phyloP scores from a whole-genome alignment of 2,888 invertebrate genomes.

The Xestobium rufovillosum region DNA sequence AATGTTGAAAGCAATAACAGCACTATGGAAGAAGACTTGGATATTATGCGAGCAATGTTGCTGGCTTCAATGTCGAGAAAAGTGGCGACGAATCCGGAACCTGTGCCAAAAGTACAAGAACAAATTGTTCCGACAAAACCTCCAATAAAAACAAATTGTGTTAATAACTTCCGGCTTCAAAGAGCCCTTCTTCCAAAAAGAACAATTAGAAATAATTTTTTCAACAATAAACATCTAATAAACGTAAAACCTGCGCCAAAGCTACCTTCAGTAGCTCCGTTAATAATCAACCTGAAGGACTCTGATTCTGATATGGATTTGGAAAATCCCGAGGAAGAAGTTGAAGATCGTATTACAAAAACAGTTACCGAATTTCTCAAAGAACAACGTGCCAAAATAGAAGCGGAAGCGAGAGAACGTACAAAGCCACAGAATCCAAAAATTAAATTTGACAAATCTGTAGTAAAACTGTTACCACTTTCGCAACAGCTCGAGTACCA shows the following conservation, averaged over 20 bases:
- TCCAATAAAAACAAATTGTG: conserved; percentile 2
- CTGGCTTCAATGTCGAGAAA: conserved; percentile 54
- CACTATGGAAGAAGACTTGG: conserved; percentile 50
- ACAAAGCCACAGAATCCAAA: conserved; percentile 5
- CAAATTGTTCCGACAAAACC: not conserved
- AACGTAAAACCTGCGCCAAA: not conserved
- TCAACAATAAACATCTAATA: not conserved
- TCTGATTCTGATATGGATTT: conserved; percentile 36
- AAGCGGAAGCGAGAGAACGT: conserved; percentile 26
- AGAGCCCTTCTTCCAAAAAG: conserved; percentile 11
- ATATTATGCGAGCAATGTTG: conserved; percentile 52
- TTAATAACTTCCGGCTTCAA: not conserved
- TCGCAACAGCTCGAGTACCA: conserved; percentile 40
- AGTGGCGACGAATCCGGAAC: conserved; percentile 35
- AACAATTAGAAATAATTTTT: conserved; percentile 17
- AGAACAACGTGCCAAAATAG: conserved; percentile 38
- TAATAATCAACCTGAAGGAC: conserved; percentile 38
- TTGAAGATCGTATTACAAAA: conserved; percentile 20
- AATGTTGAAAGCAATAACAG: conserved; percentile 1
- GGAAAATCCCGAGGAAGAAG: conserved; percentile 2
- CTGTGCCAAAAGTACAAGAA: conserved; percentile 5
- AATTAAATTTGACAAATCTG: conserved; percentile 30
- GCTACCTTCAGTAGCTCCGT: conserved; percentile 30
- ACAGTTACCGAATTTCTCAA: conserved; percentile 37
- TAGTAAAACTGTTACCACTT: conserved; percentile 38